Evolutionary conservation across 2,888 invertebrate species (phyloP), one percentile per base, ranked within the genome.

Genomic region (Arrhopalites spinosus): DNA sequence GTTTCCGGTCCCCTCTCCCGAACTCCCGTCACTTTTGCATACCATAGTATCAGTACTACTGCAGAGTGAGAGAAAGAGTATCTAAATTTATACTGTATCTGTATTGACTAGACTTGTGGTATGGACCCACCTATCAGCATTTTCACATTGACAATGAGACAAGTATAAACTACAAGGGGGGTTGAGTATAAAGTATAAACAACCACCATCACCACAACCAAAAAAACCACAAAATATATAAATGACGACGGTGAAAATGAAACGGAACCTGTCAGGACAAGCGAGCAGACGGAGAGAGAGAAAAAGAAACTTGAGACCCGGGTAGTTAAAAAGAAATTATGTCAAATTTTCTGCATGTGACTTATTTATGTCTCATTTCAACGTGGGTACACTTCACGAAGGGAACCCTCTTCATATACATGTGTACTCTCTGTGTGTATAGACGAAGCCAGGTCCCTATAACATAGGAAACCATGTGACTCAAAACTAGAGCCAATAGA

Each of bases 291-390:
- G 63, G 47, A 47, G 47, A 25, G 47, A 27, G 43, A 43, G 43
- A 30, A 20, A 25, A 29, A 29, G 70, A 70, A 70, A 70, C 30
- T 30, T 59, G 47, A 63, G 23, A 63, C 63, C 72, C 63, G 63
- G 73, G 64, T 73, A 73, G 64, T 73, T 73, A 73, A 73, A 73
- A 73, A 73, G 73, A 73, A 73, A 73, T 73, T 73, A 73, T 73
- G 73, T 64, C 73, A 64, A 73, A 73, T 73, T 73, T 73, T 66
- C 64, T 73, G 64, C 45, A 64, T 66, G 29, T 23, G 73, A 53
- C 66, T 50, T 73, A 66, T 73, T 73, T 73, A 73, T 73, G 64
- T 27, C 63, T 66, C 27, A 25, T 64, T 45, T 45, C 64, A n/a
- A 53, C 56, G 36, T 56, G n/a, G n/a, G 15, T 30, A 70, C 50